phyloP scores from a whole-genome alignment of 2,113 vertebrate species.

The Ancistrus triradiatus region DNA sequence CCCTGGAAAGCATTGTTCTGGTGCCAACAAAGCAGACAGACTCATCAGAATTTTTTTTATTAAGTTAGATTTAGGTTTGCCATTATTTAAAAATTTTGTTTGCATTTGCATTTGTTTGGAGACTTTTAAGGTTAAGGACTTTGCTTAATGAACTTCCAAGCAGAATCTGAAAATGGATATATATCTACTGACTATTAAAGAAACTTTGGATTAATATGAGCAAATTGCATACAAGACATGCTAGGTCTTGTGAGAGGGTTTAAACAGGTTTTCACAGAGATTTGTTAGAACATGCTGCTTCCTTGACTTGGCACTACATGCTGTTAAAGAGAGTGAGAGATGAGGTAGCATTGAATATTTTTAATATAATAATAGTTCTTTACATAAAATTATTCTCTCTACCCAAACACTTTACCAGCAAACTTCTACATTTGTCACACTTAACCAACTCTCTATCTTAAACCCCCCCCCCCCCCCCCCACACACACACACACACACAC shows the following conservation, averaged over 20 bases:
- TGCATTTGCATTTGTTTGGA: too few relatives aligned
- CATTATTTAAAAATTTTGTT: too few relatives aligned
- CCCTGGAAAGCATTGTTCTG: background rate
- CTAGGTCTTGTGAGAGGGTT: background rate
- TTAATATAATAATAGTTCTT: too few relatives aligned
- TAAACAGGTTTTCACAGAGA: background rate
- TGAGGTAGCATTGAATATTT: background rate
- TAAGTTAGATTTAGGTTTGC: too few relatives aligned
- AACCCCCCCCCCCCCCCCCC: background rate
- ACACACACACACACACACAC: conserved; percentile 26
- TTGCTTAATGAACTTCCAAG: background rate
- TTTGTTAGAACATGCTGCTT: background rate
- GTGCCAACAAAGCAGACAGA: background rate
- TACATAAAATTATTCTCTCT: too few relatives aligned
- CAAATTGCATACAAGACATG: background rate
- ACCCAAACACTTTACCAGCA: too few relatives aligned
- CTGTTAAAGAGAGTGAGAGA: background rate
- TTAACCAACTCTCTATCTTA: too few relatives aligned
- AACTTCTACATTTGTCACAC: too few relatives aligned
- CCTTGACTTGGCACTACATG: background rate
- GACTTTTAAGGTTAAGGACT: too few relatives aligned
- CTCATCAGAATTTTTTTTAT: background rate
- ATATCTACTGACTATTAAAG: too few relatives aligned
- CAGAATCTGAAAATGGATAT: background rate
- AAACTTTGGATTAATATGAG: background rate